phyloP scores from a whole-genome alignment of 2,113 vertebrate genomes.

The Semnornis frantzii region DNA sequence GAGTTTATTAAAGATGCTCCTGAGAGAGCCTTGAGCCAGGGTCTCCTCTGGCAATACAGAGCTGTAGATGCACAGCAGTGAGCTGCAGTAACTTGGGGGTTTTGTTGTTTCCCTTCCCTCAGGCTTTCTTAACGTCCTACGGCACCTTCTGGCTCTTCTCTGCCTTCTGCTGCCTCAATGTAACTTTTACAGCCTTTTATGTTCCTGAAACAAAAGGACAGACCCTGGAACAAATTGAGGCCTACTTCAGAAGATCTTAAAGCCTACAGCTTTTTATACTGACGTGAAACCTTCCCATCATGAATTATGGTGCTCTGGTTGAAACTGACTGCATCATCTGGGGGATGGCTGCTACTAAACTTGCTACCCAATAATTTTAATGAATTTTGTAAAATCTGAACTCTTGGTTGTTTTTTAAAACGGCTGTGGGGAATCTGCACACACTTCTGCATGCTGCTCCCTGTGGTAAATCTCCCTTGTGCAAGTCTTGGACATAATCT shows the following conservation, averaged over 20 bases:
- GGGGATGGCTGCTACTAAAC: not conserved
- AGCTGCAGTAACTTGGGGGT: not conserved
- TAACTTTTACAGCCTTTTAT: conserved; percentile 83
- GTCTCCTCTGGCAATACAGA: not conserved
- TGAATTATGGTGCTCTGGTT: not conserved
- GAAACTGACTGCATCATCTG: not conserved
- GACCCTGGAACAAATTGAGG: conserved; percentile 90
- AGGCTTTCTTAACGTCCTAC: conserved; percentile 81
- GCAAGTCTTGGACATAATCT: rapidly evolving
- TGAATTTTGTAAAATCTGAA: not conserved
- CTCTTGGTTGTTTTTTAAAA: not conserved
- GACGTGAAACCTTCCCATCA: not conserved
- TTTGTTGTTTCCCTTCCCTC: not conserved
- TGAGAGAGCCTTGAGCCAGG: not conserved
- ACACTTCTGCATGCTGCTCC: not conserved
- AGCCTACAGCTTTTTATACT: not conserved
- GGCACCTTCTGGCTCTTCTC: conserved; percentile 94
- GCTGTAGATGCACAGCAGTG: not conserved
- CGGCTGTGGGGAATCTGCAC: not conserved
- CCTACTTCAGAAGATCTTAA: conserved; percentile 77
- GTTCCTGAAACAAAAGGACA: conserved; percentile 92
- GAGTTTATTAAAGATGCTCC: not conserved
- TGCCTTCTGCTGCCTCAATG: conserved; percentile 75
- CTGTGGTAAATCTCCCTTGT: not conserved
- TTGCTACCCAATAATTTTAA: not conserved